phyloP scores from a whole-genome alignment of 2,797 vertebrate species.

The Peromyscus aztecus region DNA sequence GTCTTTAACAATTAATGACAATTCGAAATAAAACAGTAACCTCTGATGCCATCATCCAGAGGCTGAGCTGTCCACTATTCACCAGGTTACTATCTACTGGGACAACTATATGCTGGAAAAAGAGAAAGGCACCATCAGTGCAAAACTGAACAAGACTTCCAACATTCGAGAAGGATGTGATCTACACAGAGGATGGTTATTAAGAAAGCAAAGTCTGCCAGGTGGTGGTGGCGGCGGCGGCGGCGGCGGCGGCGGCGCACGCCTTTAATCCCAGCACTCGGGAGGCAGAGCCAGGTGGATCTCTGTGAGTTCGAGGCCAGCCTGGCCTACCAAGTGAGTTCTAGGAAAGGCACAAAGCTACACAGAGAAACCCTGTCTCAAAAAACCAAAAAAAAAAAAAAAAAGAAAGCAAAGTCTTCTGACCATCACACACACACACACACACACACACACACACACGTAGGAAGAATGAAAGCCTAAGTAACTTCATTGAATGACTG shows the following conservation, averaged over 20 bases:
- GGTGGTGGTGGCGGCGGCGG: too few relatives aligned
- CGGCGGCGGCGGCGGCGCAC: too few relatives aligned
- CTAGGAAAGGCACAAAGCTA: too few relatives aligned
- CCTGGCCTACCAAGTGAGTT: too few relatives aligned
- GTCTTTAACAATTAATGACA: constrained; percentile 23
- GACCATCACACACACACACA: not conserved
- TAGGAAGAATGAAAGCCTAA: not conserved
- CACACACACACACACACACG: not conserved
- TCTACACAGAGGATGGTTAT: not conserved
- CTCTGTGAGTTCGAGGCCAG: too few relatives aligned
- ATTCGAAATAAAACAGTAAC: constrained; percentile 64
- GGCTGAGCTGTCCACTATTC: not conserved
- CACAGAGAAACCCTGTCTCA: too few relatives aligned
- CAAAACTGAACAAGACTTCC: constrained; percentile 22
- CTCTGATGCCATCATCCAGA: constrained; percentile 15
- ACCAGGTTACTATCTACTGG: constrained; percentile 58
- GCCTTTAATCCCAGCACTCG: too few relatives aligned
- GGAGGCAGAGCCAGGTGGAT: too few relatives aligned
- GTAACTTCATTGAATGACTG: constrained; percentile 52
- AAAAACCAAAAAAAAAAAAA: too few relatives aligned
- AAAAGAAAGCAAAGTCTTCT: not conserved
- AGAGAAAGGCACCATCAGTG: not conserved
- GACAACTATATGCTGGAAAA: not conserved
- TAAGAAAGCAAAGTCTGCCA: not conserved
- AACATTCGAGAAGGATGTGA: constrained; percentile 39